Evolutionary conservation across 2,888 invertebrate species (phyloP).

Genomic region (Exephanes ischioxanthus): DNA sequence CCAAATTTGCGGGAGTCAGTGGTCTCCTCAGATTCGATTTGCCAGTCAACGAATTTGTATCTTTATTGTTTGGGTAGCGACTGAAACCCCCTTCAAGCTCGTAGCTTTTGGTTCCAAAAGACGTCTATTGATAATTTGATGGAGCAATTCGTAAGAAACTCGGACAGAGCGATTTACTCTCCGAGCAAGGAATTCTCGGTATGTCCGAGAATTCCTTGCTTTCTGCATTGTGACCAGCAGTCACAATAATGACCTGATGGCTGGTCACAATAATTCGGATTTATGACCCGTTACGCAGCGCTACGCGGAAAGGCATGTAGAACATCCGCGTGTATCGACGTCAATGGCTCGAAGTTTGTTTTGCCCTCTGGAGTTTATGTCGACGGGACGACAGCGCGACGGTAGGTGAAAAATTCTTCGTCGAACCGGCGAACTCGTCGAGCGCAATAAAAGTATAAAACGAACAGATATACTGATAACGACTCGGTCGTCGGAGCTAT

Average conservation of each 20-base stretch:
- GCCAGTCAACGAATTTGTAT: not conserved
- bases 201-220: not conserved
- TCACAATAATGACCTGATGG: not conserved
- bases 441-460: conserved; percentile 49
- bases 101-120: not conserved
- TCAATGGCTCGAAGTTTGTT: not conserved
- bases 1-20: not conserved
- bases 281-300: not conserved
- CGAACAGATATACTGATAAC: conserved; percentile 48
- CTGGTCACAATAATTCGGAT: not conserved
- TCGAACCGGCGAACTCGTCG: conserved; percentile 25
- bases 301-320: not conserved
- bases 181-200: too few relatives aligned
- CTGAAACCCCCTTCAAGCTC: not conserved
- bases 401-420: conserved; percentile 39
- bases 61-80: not conserved
- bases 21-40: not conserved
- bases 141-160: not conserved
- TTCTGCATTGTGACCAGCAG: not conserved
- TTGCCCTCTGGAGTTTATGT: conserved; percentile 65
- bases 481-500: conserved; percentile 45
- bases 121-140: not conserved
- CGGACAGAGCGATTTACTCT: not conserved
- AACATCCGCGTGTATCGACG: not conserved
- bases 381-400: conserved; percentile 8